Evolutionary conservation across 2,113 vertebrate species (phyloP).

Genomic region (Ifrita kowaldi): DNA sequence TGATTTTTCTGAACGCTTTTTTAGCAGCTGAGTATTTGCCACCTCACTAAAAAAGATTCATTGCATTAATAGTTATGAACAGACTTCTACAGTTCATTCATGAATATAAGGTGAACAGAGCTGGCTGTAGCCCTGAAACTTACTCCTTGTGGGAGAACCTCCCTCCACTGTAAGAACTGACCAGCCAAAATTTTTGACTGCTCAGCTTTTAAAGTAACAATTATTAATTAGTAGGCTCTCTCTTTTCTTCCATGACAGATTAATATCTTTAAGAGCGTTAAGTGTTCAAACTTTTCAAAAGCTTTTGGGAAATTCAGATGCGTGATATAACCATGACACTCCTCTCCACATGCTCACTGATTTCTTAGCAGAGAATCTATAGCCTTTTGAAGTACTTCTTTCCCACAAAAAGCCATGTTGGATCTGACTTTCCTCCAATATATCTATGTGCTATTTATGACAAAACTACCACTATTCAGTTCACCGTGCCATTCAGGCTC

Average conservation of each 20-base stretch:
- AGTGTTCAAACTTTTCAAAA: not conserved
- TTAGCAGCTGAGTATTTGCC: not conserved
- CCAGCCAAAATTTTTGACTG: not conserved
- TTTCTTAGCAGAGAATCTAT: not conserved
- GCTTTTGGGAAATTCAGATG: not conserved
- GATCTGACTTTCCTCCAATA: not conserved
- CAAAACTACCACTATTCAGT: not conserved
- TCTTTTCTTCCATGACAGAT: not conserved
- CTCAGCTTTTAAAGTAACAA: not conserved
- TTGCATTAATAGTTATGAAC: not conserved
- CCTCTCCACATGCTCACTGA: not conserved
- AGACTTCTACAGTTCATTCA: not conserved
- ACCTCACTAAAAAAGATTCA: not conserved
- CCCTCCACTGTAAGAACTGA: not conserved
- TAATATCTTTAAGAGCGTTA: not conserved
- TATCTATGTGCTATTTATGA: not conserved
- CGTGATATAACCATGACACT: not conserved
- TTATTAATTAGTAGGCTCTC: not conserved
- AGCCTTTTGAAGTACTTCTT: not conserved
- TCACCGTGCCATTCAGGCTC: not conserved
- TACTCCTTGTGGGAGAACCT: not conserved
- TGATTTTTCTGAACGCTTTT: not conserved
- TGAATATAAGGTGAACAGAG: not conserved
- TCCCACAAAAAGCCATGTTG: not conserved
- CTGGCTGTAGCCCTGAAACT: not conserved